Evolutionary conservation across 2,797 vertebrate genomes (phyloP), one percentile per base, ranked within the genome.

Genomic region (Sylvilagus floridanus): DNA sequence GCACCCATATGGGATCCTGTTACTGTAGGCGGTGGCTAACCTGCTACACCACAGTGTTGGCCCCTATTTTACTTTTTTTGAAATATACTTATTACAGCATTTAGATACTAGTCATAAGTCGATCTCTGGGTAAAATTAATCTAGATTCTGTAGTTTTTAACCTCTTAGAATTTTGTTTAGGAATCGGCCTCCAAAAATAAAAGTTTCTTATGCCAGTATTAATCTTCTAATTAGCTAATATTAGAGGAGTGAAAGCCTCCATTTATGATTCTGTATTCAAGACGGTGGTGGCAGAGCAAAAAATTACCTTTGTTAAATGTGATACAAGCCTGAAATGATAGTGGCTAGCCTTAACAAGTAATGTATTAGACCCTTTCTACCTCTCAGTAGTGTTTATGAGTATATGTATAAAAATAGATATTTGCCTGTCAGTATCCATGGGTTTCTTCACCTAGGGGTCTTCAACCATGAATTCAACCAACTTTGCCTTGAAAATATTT

Each of bases 101-200:
- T 72, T 32, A 21, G 24, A 32, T 89, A 50, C 22, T 22, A 66
- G 73, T 88, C 37, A 65, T 32, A 86, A 77, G 32, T 72, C 16
- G 35, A 17, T 91, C 77, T 85, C 71, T 85, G 75, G 63, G 42
- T 84, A 82, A 83, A 82, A 89, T 68, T 91, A 88, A 89, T 78
- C 30, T 8, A 57, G 30, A 52, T 75, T 84, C 54, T 26, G 37
- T 84, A 65, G 77, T 73, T 92, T 63, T 95, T 75, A 66, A 66
- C 21, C 88, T 90, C 69, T 81, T 35, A 78, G 26, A 79, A 73
- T 52, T 88, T 84, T 68, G 17, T 8, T 63, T 65, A 65, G 63
- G 63, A 28, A 65, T 65, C 30, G 11, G 9, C 13, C 16, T 50
- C n/a, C 26, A 42, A 77, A 92, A 87, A 62, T 73, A 62, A 79